Base-by-base conservation (phyloP, 2,113 vertebrate species). In the Riparia riparia region DNA sequence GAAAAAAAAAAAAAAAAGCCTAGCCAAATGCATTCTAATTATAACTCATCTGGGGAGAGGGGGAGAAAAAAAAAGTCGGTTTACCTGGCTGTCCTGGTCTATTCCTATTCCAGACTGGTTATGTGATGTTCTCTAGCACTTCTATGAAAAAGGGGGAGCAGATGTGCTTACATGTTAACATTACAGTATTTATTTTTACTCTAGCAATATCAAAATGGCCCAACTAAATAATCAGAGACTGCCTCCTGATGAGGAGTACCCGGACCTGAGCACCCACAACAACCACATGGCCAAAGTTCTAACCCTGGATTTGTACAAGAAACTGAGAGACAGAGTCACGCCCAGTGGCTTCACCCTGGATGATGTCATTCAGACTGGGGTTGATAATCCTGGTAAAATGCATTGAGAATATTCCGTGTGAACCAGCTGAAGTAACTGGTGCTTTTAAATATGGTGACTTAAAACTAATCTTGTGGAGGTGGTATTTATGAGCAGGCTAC, bases 311-410 rank as follows among this genome's bases (percentile, higher is more conserved):
- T 97, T 98, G 90, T 98, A 98, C 97, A 89, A 74, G 96, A 90
- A 89, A 93, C 97, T 98, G 96, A 93, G 96, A 91, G 93, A 95
- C 86, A 95, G 79, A 91, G 96, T 96, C 39, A 98, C 98, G 2
- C 96, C 98, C 95, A 98, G 47, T 94, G 98, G 98, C 93, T 97
- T 98, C 98, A 98, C 98, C 95, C 65, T 98, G 97, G 98, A 98
- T 97, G 93, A 96, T 95, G 93, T 98, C 97, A 98, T 99, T 98
- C 98, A 98, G 97, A 98, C 98, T 95, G 98, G 98, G 96, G 96
- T 98, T 98, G 98, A 99, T 97, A 98, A 98, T 98, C 98, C 98
- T 96, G 98, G 98, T 99, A 98, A 98, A 98, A 98, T 78, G 90
- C 60, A 4, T 89, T 95, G 94, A 83, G 86, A 96, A 7, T 93